These are phyloP conservation scores for Ctenoplectra terminalis DNA, from an alignment of 1,140 invertebrate species.

Conservation along the genomic window DNA sequence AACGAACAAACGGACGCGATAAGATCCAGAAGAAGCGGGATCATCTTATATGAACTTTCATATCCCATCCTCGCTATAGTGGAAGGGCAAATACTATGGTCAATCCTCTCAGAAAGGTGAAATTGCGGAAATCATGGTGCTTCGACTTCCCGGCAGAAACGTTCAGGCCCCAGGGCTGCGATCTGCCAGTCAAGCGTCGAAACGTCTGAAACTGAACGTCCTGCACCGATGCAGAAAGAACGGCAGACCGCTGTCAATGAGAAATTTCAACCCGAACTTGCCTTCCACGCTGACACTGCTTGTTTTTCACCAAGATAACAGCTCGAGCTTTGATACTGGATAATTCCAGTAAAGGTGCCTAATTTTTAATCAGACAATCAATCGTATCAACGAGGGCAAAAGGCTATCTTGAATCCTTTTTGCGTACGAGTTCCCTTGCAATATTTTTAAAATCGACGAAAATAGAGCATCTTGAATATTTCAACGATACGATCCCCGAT, in stretches of 20 bases:
- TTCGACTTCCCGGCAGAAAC: slow-evolving; percentile 59
- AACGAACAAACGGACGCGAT: too few species aligned
- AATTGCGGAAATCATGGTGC: slow-evolving; percentile 70
- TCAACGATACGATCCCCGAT: too few species aligned
- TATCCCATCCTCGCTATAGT: slow-evolving; percentile 32
- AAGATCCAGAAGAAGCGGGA: slow-evolving; percentile 36
- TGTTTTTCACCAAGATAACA: background rate
- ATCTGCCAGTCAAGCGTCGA: slow-evolving; percentile 62
- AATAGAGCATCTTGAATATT: too few species aligned
- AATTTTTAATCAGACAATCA: too few species aligned
- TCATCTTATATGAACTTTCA: slow-evolving; percentile 71
- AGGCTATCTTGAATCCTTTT: too few species aligned
- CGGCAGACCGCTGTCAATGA: background rate
- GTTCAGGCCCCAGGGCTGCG: slow-evolving; percentile 47
- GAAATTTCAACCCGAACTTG: slow-evolving; percentile 8
- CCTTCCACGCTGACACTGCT: background rate
- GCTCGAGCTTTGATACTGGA: too few species aligned
- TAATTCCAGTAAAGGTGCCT: background rate
- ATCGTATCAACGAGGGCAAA: too few species aligned
- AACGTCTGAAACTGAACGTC: background rate
- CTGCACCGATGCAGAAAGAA: background rate
- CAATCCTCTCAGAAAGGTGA: slow-evolving; percentile 55
- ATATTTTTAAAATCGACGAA: too few species aligned
- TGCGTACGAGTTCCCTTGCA: too few species aligned
- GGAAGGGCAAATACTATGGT: slow-evolving; percentile 48